These are phyloP conservation scores for Hirudo medicinalis DNA, from an alignment of 1,140 invertebrate genomes.

Conservation along the genomic window DNA sequence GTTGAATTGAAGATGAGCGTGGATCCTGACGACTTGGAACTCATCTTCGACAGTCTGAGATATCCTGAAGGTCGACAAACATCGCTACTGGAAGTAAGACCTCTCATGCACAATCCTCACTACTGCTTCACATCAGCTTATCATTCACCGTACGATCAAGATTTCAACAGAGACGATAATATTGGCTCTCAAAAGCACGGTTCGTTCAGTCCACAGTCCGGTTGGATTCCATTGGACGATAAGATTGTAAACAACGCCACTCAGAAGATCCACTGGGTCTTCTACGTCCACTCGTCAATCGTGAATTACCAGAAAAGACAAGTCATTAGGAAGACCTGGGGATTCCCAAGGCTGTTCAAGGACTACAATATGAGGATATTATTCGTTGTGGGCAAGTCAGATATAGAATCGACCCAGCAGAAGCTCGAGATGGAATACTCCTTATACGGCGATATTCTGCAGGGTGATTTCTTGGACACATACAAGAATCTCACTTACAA, in stretches of 20 bases:
- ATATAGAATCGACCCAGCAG: slow-evolving; percentile 37
- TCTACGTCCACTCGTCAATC: slow-evolving; percentile 30
- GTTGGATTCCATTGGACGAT: not conserved
- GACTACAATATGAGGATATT: slow-evolving; percentile 35
- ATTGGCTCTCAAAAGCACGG: not conserved
- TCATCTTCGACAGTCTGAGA: not conserved
- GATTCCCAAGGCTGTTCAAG: slow-evolving; percentile 24
- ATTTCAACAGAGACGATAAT: not conserved
- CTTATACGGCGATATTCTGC: slow-evolving; percentile 56
- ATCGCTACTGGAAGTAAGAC: not conserved
- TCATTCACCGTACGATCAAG: not conserved
- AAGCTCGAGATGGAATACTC: slow-evolving; percentile 50
- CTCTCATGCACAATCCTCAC: slow-evolving; percentile 4
- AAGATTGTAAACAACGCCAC: not conserved
- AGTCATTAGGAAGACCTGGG: slow-evolving; percentile 38
- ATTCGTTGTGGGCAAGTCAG: slow-evolving; percentile 56
- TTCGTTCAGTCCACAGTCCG: not conserved
- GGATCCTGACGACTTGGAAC: not conserved
- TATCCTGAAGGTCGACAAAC: not conserved
- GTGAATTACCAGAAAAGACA: slow-evolving; percentile 31
- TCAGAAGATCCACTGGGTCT: not conserved
- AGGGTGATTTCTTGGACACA: slow-evolving; percentile 61
- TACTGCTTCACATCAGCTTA: not conserved
- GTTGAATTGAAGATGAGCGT: not conserved
- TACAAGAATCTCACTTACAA: slow-evolving; percentile 78